Evolutionary conservation across 1,140 invertebrate genomes (phyloP).

Genomic region (Drosophila lini): DNA sequence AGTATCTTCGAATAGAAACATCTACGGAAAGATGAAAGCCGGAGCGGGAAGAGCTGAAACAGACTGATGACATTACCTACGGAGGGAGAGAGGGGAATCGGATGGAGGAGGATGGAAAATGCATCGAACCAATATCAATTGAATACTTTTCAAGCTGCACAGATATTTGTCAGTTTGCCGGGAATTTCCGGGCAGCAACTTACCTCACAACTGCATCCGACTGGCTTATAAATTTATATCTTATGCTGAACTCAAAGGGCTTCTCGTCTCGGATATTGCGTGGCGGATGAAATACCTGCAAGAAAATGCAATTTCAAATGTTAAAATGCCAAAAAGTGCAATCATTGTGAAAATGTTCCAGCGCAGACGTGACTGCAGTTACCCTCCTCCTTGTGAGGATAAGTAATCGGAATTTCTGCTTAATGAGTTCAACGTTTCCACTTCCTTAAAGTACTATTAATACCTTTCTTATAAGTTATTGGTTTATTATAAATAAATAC

Average conservation of each 20-base stretch:
- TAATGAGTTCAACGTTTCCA: slow-evolving; percentile 19
- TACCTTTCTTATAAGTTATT: neutral
- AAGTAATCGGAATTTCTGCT: neutral
- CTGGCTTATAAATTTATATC: slow-evolving; percentile 91
- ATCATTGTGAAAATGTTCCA: slow-evolving; percentile 42
- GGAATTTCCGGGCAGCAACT: slow-evolving; percentile 36
- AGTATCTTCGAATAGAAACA: slow-evolving; percentile 40
- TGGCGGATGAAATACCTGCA: slow-evolving; percentile 88
- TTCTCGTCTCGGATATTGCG: slow-evolving; percentile 86
- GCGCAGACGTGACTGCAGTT: neutral
- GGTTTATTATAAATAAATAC: neutral
- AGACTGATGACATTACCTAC: slow-evolving; percentile 41
- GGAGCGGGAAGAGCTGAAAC: slow-evolving; percentile 19
- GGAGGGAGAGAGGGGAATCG: neutral
- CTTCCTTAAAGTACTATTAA: neutral
- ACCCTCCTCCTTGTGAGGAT: neutral
- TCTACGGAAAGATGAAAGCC: slow-evolving; percentile 26
- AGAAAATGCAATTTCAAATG: slow-evolving; percentile 31
- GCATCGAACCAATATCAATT: slow-evolving; percentile 45
- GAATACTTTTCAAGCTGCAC: slow-evolving; percentile 32
- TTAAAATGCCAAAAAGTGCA: slow-evolving; percentile 33
- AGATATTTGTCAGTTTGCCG: slow-evolving; percentile 38
- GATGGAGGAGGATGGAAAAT: slow-evolving; percentile 1
- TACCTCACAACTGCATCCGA: slow-evolving; percentile 90
- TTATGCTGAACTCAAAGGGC: slow-evolving; percentile 90